A percentile compares a stretch with the other conserved stretches of the same genome.
These are phyloP conservation scores for Delichon dasypus DNA, from an alignment of 2,797 vertebrate species.

Conservation along the genomic window DNA sequence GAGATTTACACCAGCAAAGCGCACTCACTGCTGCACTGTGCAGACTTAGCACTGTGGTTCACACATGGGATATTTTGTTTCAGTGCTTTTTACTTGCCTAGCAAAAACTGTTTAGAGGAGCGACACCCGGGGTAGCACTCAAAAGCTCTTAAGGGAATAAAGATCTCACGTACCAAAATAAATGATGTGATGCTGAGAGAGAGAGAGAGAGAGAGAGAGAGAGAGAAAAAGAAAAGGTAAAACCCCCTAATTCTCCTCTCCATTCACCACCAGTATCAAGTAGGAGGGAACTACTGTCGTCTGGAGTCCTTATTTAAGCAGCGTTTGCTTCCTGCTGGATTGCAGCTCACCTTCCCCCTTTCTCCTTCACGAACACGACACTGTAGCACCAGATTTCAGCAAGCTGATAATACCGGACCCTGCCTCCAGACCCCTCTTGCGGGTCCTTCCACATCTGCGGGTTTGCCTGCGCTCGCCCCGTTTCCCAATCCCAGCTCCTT, in stretches of 20 bases:
- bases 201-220: too few relatives aligned
- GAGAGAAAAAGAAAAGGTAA: neutral
- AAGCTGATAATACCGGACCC: fast-evolving
- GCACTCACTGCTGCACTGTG: fast-evolving
- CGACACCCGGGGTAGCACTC: neutral
- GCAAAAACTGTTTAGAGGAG: neutral
- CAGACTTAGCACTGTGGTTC: neutral
- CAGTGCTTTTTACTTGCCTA: neutral
- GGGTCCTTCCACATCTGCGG: fast-evolving
- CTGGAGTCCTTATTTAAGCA: neutral
- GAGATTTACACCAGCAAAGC: neutral
- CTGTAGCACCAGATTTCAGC: neutral
- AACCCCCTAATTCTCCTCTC: neutral
- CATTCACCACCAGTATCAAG: neutral
- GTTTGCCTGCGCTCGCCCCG: fast-evolving
- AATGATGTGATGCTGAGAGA: neutral
- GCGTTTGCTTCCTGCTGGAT: neutral
- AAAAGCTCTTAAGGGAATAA: neutral
- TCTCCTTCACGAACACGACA: neutral
- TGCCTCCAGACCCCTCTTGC: neutral
- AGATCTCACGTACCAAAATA: neutral
- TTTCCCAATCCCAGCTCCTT: fast-evolving
- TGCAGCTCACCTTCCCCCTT: neutral
- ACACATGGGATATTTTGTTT: neutral
- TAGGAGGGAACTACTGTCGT: neutral